Evolutionary conservation across 1,140 invertebrate species (phyloP).

Genomic region (Drosophila tani): DNA sequence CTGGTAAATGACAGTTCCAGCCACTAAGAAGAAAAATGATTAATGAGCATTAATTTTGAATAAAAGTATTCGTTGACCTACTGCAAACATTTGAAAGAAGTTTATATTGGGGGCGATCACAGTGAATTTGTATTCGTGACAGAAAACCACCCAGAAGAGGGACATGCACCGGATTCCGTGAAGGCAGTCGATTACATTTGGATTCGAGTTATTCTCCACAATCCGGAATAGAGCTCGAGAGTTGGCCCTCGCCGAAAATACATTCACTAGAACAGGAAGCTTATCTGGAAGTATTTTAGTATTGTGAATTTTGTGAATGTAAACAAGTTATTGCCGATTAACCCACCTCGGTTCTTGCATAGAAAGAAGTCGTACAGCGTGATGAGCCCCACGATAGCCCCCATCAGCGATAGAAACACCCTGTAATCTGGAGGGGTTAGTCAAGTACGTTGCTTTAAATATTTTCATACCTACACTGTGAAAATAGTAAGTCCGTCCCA

Average conservation of each 20-base stretch:
- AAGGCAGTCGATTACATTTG: constrained; percentile 84
- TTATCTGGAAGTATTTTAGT: constrained; percentile 17
- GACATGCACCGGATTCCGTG: constrained; percentile 87
- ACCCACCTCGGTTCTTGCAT: constrained; percentile 41
- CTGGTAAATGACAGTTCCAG: constrained; percentile 85
- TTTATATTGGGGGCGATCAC: constrained; percentile 59
- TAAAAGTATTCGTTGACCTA: constrained; percentile 7
- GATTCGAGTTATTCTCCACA: constrained; percentile 27
- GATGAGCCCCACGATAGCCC: constrained; percentile 10
- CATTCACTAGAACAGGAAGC: constrained; percentile 24
- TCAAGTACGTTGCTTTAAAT: neutral
- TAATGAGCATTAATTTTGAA: neutral
- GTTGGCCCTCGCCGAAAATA: constrained; percentile 54
- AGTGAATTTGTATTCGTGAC: constrained; percentile 85
- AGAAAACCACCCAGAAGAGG: constrained; percentile 88
- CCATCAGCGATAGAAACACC: constrained; percentile 41
- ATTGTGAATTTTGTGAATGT: neutral
- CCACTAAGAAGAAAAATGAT: constrained; percentile 47
- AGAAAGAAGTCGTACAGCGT: constrained; percentile 57
- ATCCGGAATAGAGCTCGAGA: constrained; percentile 47
- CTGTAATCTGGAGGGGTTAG: constrained; percentile 14
- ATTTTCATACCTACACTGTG: constrained; percentile 43
- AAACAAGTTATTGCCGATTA: neutral
- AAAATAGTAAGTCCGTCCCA: constrained; percentile 55
- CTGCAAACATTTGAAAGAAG: constrained; percentile 4